A percentile compares a stretch with the other conserved stretches of the same genome.
Conservation (phyloP, 2,888 invertebrate species). For the Trachelus troglodyta region DNA sequence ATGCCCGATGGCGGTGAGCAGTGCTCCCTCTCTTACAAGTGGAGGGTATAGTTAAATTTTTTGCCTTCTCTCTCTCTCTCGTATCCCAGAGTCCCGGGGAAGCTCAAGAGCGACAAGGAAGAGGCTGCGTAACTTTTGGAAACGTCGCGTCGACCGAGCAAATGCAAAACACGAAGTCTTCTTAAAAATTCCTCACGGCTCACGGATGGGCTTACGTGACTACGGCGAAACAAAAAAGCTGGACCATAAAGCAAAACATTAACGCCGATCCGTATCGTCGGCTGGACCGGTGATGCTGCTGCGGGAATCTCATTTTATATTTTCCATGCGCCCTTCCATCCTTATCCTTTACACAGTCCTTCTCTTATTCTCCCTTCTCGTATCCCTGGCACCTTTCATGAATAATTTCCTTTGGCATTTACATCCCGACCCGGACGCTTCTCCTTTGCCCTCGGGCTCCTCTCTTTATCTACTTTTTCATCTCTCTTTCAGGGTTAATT, state of each 20-base stretch:
- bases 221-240: constrained; percentile 25
- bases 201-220: constrained; percentile 35
- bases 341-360: not conserved
- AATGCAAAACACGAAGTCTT: constrained; percentile 22
- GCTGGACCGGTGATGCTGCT: constrained; percentile 35
- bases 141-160: constrained; percentile 31
- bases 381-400: constrained; percentile 47
- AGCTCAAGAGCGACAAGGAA: not conserved
- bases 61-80: no score
- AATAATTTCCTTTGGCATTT: constrained; percentile 53
- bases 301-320: constrained; percentile 48
- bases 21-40: not conserved
- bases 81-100: no score
- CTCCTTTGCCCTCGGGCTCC: constrained; percentile 4
- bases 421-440: constrained; percentile 24
- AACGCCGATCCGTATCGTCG: constrained; percentile 47
- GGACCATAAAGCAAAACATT: constrained; percentile 46
- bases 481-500: not conserved
- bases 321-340: no score
- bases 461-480: constrained; percentile 7
- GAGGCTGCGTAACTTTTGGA: constrained; percentile 30
- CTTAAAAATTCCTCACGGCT: constrained; percentile 32
- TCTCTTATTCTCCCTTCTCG: constrained; percentile 31
- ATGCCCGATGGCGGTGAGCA: not conserved
- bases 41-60: not conserved